phyloP scores from a whole-genome alignment of 2,113 vertebrate genomes.

The Notiomystis cincta region DNA sequence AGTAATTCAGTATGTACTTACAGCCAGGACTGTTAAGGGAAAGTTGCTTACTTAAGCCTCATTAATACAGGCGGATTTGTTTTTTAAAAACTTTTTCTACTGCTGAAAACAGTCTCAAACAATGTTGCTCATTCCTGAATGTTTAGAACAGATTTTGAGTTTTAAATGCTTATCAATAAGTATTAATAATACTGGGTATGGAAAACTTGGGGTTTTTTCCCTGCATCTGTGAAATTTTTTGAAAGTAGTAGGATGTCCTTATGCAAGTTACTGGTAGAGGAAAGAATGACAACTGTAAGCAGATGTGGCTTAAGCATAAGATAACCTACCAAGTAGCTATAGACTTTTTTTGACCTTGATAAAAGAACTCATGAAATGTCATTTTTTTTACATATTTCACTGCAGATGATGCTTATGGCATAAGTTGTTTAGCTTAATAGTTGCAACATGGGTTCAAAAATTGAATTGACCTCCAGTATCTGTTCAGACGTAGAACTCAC shows the following conservation, averaged over 20 bases:
- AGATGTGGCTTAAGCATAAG: background rate
- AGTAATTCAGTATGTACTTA: background rate
- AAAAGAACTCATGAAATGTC: background rate
- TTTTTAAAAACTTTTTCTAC: background rate
- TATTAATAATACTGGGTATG: background rate
- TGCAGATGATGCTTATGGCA: background rate
- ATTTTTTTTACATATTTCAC: background rate
- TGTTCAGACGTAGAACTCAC: background rate
- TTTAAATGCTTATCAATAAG: background rate
- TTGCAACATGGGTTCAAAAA: background rate
- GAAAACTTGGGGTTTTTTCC: background rate
- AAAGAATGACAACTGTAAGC: background rate
- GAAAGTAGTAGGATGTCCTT: background rate
- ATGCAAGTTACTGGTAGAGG: background rate
- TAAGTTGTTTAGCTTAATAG: background rate
- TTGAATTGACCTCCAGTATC: background rate
- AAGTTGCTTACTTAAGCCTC: background rate
- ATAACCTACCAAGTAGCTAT: background rate
- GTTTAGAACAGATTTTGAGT: background rate
- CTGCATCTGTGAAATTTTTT: background rate
- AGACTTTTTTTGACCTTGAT: background rate
- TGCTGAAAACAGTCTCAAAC: background rate
- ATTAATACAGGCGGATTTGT: background rate
- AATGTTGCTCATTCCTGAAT: background rate
- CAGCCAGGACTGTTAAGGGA: background rate